Evolutionary conservation across 1,140 invertebrate genomes (phyloP).

Genomic region (Drosophila micromelanica): DNA sequence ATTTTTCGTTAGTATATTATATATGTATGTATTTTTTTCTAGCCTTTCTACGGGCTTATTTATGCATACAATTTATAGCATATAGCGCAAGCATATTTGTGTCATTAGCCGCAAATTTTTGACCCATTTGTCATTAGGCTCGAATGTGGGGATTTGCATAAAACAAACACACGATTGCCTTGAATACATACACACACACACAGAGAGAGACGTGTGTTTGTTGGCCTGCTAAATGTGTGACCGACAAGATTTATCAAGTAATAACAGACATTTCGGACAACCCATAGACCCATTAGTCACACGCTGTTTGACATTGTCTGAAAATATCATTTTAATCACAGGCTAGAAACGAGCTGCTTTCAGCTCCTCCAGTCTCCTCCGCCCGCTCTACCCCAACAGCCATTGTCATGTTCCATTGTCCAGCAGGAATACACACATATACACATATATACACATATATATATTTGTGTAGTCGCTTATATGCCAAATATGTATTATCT

Average conservation of each 20-base stretch:
- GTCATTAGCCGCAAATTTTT: constrained; percentile 81
- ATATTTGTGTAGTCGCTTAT: neutral
- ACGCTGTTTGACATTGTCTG: constrained; percentile 80
- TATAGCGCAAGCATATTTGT: constrained; percentile 72
- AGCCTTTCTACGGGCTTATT: constrained; percentile 53
- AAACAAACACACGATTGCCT: constrained; percentile 38
- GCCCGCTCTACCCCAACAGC: neutral
- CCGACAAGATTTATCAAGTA: constrained; percentile 82
- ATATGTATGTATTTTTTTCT: neutral
- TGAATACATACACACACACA: neutral
- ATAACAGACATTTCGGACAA: constrained; percentile 82
- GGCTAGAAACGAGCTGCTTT: constrained; percentile 7
- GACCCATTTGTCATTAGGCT: constrained; percentile 80
- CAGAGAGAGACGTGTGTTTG: neutral
- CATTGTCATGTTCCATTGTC: constrained; percentile 28
- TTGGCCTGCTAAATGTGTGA: constrained; percentile 70
- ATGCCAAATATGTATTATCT: no score
- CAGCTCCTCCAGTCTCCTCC: neutral
- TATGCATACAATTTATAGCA: constrained; percentile 76
- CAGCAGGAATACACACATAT: neutral
- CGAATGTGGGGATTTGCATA: constrained; percentile 75
- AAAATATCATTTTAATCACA: constrained; percentile 82
- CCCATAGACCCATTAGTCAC: constrained; percentile 82
- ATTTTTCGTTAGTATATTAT: neutral
- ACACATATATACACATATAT: constrained; percentile 5